phyloP scores from a whole-genome alignment of 2,113 vertebrate genomes.

The Chionomys nivalis region DNA sequence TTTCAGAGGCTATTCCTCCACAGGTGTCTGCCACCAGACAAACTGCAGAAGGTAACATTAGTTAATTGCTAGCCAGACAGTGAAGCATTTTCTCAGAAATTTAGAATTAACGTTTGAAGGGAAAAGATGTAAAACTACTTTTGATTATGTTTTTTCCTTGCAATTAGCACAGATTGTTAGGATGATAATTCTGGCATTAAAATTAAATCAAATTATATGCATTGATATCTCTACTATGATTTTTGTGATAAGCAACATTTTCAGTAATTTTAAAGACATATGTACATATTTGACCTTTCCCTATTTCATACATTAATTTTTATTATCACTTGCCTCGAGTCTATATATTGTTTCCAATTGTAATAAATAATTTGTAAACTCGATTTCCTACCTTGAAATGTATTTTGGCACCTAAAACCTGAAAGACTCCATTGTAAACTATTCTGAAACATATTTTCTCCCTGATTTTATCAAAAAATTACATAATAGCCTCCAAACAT shows the following conservation, averaged over 20 bases:
- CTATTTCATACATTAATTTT: slow-evolving; percentile 1
- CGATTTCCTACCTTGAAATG: neutral
- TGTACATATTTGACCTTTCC: neutral
- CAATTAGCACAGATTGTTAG: neutral
- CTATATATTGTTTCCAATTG: neutral
- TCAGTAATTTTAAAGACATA: neutral
- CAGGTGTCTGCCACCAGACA: neutral
- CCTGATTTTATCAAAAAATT: neutral
- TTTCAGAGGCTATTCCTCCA: neutral
- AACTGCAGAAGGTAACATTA: neutral
- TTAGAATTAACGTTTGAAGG: neutral
- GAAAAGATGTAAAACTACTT: neutral
- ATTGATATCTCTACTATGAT: neutral
- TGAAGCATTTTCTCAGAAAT: neutral
- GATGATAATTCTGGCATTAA: neutral
- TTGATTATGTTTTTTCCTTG: slow-evolving; percentile 23
- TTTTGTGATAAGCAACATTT: neutral
- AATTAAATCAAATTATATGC: neutral
- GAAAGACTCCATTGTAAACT: neutral
- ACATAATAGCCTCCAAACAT: neutral
- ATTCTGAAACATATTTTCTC: neutral
- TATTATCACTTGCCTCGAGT: neutral
- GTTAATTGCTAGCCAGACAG: neutral
- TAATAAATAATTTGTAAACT: neutral
- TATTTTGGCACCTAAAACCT: neutral